Base-by-base conservation (phyloP, 2,888 invertebrate species). In the Drosophila conformis region DNA sequence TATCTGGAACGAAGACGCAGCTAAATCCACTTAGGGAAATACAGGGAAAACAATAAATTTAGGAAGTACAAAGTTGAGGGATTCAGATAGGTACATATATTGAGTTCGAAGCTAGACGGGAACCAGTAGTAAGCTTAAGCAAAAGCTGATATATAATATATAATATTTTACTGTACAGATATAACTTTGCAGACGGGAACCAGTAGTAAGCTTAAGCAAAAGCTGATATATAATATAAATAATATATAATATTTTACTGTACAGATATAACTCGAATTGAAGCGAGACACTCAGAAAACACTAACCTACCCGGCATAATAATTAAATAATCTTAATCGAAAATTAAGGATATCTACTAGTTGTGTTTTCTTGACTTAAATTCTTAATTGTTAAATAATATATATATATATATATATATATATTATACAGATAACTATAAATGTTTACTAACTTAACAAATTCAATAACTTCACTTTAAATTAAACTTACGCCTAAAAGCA, bases 401-500 rank as follows among this genome's bases (percentile, higher is more conserved):
- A n/a, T n/a, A n/a, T n/a, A n/a, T n/a, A 57, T 48, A 10, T 33
- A 36, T n/a, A 38, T 48, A 21, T 25, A 35, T 2, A 36, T 25
- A 25, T 25, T 46, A 65, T 18, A 53, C n/a, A 49, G 21, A 36
- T 52, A 46, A 15, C 36, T 21, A 36, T 18, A 31, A n/a, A 21
- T 21, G 29, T 29, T 35, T 31, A 29, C 29, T 36, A 67, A 46
- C 29, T 31, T 42, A 46, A 0, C 27, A 40, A 27, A 42, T 11
- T 42, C 18, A 54, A 66, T 7, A 63, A 54, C 40, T 36, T 61
- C 58, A 27, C 31, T 46, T 35, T 18, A 27, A 29, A 69, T 31
- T 25, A 27, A 31, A 48, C 27, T 46, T 48, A 31, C 48, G 25
- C 38, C 38, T 64, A 65, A 79, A 65, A 79, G 57, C 25, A 27